Conservation (phyloP, 1,140 invertebrate genomes). For the Bicyclus anynana region DNA sequence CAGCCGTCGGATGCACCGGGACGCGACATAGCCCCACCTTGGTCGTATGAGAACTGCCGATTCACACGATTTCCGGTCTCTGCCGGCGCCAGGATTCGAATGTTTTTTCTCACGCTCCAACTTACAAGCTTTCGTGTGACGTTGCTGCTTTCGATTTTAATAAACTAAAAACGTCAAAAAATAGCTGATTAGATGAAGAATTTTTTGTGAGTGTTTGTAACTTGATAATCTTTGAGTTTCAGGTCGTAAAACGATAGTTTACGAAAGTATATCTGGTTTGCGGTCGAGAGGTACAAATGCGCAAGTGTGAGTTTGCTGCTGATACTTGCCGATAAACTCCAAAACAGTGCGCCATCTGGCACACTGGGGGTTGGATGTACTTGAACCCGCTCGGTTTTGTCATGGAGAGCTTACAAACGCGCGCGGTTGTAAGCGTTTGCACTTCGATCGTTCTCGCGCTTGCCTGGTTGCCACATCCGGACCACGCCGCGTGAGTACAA, state of each 20-base stretch:
- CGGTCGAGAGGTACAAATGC: slow-evolving; percentile 52
- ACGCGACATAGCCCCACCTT: too few relatives aligned
- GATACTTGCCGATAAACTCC: slow-evolving; percentile 21
- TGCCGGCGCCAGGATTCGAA: too few relatives aligned
- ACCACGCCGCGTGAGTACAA: slow-evolving; percentile 61
- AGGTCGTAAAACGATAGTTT: slow-evolving; percentile 39
- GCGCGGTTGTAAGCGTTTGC: slow-evolving; percentile 40
- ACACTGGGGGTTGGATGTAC: slow-evolving; percentile 39
- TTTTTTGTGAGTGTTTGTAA: slow-evolving; percentile 50
- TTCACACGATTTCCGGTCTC: too few relatives aligned
- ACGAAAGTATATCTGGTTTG: slow-evolving; percentile 42
- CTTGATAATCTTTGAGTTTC: slow-evolving; percentile 53
- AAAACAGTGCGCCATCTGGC: slow-evolving; percentile 43
- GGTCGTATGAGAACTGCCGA: too few relatives aligned
- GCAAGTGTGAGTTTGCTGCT: slow-evolving; percentile 41
- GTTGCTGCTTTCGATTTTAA: slow-evolving; percentile 13
- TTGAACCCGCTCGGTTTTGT: slow-evolving; percentile 36
- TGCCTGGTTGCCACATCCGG: slow-evolving; percentile 51
- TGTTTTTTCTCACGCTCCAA: too few relatives aligned
- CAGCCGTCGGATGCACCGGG: too few relatives aligned
- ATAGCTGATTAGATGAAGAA: slow-evolving; percentile 36
- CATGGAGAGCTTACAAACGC: slow-evolving; percentile 42
- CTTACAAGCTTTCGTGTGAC: too few relatives aligned
- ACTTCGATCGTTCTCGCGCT: slow-evolving; percentile 48
- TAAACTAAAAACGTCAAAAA: slow-evolving; percentile 40